Base-by-base conservation (phyloP, 2,888 invertebrate genomes). In the Alloplasta piceator region DNA sequence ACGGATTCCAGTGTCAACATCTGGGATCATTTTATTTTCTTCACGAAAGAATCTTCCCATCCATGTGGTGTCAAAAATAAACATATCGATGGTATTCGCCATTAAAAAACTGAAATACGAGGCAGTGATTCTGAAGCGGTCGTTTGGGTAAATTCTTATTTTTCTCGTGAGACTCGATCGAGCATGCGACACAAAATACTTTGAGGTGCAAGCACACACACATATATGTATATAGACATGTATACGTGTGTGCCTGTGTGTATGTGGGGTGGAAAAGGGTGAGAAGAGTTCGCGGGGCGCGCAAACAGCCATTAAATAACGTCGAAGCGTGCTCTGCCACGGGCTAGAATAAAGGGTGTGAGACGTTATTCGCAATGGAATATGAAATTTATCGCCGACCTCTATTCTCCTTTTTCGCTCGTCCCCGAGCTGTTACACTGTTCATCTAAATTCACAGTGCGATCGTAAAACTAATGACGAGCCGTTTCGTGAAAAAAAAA, bases 401-500 rank as follows among this genome's bases (percentile, higher is more conserved):
- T 56, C 77, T 50, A 38, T 50, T 63, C 85, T 86, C 84, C 82
- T 81, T 7, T 43, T 14, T 14, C 6, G 83, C 74, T 82, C 82
- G 84, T 82, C 82, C 74, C 71, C 82, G 83, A 83, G 81, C 86
- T 85, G 87, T 88, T 87, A 87, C 85, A 81, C 64, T 83, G 83
- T 85, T 87, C 86, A 87, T 89, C 87, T 85, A 86, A 87, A 90
- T 88, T 86, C 84, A 84, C 83, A 66, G 82, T 83, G 82, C 78
- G 85, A 86, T 87, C 89, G 85, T 89, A 89, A 90, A 90, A 85
- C 85, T 88, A 87, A 90, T 87, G 86, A 88, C 81, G 85, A 82
- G 82, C 75, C 75, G 77, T 85, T 82, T 80, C 77, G 61, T 55
- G 50, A 81, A 75, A 76, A 82, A 75, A 78, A 66, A 48, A 78